These are phyloP conservation scores for Paratilapia polleni DNA, from an alignment of 2,113 vertebrate species.

Conservation along the genomic window DNA sequence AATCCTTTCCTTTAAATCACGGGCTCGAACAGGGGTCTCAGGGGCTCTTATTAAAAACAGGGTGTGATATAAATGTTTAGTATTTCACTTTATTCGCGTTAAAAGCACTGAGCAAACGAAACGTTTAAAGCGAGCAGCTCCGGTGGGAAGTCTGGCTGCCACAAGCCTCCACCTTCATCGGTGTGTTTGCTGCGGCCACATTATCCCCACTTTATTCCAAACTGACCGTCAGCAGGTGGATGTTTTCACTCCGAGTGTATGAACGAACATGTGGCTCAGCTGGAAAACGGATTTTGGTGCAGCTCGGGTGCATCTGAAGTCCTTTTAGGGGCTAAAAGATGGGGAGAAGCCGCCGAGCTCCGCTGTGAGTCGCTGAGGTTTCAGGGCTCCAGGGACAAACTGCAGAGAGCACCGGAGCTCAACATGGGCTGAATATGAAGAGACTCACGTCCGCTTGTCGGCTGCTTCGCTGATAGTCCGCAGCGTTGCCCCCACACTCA, in stretches of 20 bases:
- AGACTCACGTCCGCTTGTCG: neutral
- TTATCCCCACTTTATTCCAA: neutral
- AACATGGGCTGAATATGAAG: neutral
- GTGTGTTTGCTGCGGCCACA: slow-evolving; percentile 46
- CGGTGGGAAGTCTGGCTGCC: neutral
- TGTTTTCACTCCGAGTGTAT: neutral
- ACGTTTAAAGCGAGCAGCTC: neutral
- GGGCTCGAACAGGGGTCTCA: neutral
- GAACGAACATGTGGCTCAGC: neutral
- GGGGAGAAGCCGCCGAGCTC: neutral
- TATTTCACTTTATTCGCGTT: neutral
- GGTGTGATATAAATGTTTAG: neutral
- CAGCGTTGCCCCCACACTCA: too few relatives aligned
- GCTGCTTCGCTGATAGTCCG: neutral
- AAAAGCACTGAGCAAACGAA: neutral
- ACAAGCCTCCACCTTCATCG: neutral
- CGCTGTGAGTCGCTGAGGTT: slow-evolving; percentile 3
- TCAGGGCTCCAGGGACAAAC: neutral
- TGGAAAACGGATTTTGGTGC: neutral
- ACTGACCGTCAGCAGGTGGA: rapidly evolving
- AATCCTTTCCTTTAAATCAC: neutral
- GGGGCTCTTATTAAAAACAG: neutral
- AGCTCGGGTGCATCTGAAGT: neutral
- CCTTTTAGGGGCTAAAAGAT: slow-evolving; percentile 7
- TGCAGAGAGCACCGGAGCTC: neutral